Conservation (phyloP, 2,113 vertebrate genomes). For the Ornithorhynchus anatinus region DNA sequence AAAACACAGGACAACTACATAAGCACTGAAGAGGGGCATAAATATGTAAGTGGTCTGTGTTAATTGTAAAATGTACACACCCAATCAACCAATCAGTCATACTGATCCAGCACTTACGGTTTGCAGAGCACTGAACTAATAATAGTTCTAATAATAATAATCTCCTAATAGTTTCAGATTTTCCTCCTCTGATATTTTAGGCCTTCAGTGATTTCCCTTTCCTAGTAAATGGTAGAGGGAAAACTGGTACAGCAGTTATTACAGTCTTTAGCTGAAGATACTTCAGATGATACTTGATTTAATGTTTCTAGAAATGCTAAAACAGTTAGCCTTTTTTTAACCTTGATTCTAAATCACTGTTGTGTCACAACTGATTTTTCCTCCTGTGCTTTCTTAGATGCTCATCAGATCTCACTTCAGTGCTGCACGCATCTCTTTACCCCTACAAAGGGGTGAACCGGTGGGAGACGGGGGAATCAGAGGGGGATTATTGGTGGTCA, state of each 20-base stretch:
- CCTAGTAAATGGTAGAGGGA: not conserved
- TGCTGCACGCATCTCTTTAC: not conserved
- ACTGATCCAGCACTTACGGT: no score
- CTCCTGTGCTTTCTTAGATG: not conserved
- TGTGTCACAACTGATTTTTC: not conserved
- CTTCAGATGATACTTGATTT: not conserved
- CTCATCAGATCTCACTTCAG: not conserved
- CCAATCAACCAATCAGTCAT: no score
- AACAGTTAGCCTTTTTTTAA: conserved; percentile 33
- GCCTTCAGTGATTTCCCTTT: not conserved
- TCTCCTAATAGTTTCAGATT: not conserved
- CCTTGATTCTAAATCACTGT: conserved; percentile 4
- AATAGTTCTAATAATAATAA: no score
- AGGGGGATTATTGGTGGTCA: no score
- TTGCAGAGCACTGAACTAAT: no score
- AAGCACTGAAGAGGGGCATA: no score
- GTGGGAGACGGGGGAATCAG: no score
- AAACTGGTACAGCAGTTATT: not conserved
- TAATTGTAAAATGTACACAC: no score
- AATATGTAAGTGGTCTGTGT: no score
- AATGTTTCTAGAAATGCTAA: conserved; percentile 14
- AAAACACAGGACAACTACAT: no score
- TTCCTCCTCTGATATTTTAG: not conserved
- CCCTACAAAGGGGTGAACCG: not conserved
- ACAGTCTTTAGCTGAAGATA: not conserved